Base-by-base conservation (phyloP, 2,113 vertebrate species). In the Cryptomyrus ogoouensis region DNA sequence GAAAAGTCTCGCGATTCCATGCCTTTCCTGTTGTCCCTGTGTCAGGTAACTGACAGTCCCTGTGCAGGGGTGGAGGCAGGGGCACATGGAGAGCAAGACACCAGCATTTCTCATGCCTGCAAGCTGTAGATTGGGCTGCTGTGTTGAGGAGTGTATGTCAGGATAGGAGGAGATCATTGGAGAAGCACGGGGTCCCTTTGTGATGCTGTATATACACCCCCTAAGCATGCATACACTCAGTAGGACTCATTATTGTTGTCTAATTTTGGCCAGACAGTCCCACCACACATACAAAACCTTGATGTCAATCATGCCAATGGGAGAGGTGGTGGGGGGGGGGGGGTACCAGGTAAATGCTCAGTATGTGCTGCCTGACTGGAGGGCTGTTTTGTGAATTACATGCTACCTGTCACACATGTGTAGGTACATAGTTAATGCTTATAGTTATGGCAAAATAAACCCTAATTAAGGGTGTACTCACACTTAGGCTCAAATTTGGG, bases 61-160 rank as follows among this genome's bases (percentile, higher is more conserved):
- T 21, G 47, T 10, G 66, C 47, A 44, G 53, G 46, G 44, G 17
- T n/a, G 47, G 19, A 39, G 88, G 15, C 13, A 80, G 70, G 17
- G 24, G 35, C 5, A 52, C 49, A n/a, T n/a, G 27, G 27, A 49
- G 15, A 39, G 88, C 10, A 17, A 46, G n/a, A 70, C 24, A 50
- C 44, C 27, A 2, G n/a, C 31, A 21, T 8, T 19, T 35, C 17
- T 66, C 17, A 10, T 89, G 27, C 46, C 88, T 89, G 88, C 46
- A 31, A 31, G 15, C n/a, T 39, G 35, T 70, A 80, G 88, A 89
- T 89, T 89, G 88, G 88, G 27, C n/a, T 53, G 27, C 15, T 13
- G 66, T 24, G 66, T 89, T 15, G 77, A 49, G 35, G 27, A 39
- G 50, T 56, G 46, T 7, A 70, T 74, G 3, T 47, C 87, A 44